phyloP scores from a whole-genome alignment of 2,113 vertebrate species.

The Cololabis saira region DNA sequence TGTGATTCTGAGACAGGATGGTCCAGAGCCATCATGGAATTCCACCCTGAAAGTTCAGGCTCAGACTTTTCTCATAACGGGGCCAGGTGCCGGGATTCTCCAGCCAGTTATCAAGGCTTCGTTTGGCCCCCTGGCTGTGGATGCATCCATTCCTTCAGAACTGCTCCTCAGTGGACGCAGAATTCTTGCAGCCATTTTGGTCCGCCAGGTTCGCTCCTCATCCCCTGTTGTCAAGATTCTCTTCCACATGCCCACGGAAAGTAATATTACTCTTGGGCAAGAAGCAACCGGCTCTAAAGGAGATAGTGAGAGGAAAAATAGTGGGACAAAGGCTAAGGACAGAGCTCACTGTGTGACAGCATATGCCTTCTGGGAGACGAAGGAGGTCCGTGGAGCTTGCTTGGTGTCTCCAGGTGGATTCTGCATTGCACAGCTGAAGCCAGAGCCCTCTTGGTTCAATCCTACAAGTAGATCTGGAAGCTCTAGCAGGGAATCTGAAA shows the following conservation, averaged over 20 bases:
- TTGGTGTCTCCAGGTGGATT: conserved; percentile 82
- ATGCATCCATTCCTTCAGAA: conserved; percentile 83
- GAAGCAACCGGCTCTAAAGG: conserved; percentile 40
- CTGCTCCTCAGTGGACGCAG: conserved; percentile 83
- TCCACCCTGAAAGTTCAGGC: conserved; percentile 85
- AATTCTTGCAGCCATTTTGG: conserved; percentile 84
- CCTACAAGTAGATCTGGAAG: conserved; percentile 74
- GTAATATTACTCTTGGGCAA: conserved; percentile 49
- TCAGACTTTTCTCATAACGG: conserved; percentile 87
- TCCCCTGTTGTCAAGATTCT: conserved; percentile 86
- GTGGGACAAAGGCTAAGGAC: conserved; percentile 46
- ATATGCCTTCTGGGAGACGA: conserved; percentile 88
- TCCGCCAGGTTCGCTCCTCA: conserved; percentile 81
- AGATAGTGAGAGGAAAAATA: conserved; percentile 17
- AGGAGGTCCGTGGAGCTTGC: conserved; percentile 86
- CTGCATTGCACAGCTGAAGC: conserved; percentile 87
- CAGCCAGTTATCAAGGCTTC: conserved; percentile 84
- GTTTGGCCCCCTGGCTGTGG: conserved; percentile 85
- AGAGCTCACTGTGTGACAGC: conserved; percentile 86
- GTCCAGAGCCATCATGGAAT: conserved; percentile 83
- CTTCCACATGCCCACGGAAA: conserved; percentile 85
- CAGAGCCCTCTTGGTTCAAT: conserved; percentile 86
- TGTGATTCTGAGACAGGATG: conserved; percentile 87
- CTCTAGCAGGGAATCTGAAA: conserved; percentile 76
- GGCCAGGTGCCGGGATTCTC: conserved; percentile 65